Evolutionary conservation across 2,888 invertebrate species (phyloP), one percentile per base, ranked within the genome.

Genomic region (Plemyria rubiginata): DNA sequence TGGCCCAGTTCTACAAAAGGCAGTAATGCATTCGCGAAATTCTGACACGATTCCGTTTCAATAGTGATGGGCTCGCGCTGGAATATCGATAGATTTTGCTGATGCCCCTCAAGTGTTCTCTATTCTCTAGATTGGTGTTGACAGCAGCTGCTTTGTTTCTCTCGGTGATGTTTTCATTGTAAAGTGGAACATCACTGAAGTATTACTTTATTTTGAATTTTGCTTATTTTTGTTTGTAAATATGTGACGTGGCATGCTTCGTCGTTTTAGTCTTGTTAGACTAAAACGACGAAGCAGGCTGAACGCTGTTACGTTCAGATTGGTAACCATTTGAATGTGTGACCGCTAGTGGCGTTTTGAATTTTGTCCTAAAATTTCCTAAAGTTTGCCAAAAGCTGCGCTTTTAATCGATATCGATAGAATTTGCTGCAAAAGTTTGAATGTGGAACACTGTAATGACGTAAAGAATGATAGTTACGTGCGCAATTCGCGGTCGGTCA

Each of bases 11-110:
- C 75, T 74, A 77, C 76, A 77, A 77, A 78, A 79, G 76, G 74
- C 75, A 67, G 73, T 78, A 79, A 81, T 81, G 81, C 80, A 80
- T 83, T 81, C 76, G 75, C 76, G 67, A 77, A 80, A 79, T 80
- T 80, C 75, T 73, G 76, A 73, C 73, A 71, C 73, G 67, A 72
- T 68, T 70, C 72, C 55, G 55, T 71, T 74, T 72, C 70, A 64
- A 66, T 80, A 79, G 75, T 77, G 76, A 74, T 68, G 74, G 51
- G 68, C 65, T 60, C 64, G 62, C 70, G 61, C 65, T 60, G 67
- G 66, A 67, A 70, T 65, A 75, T 79, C 77, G 75, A 79, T 75
- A 72, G 60, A 70, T 70, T 71, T 70, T 73, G 66, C 66, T 55
- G 61, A 55, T 63, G 56, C 63, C 60, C 61, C 68, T 66, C 67